Evolutionary conservation across 2,888 invertebrate species (phyloP), one percentile per base, ranked within the genome.

Genomic region (Halictus ligatus): DNA sequence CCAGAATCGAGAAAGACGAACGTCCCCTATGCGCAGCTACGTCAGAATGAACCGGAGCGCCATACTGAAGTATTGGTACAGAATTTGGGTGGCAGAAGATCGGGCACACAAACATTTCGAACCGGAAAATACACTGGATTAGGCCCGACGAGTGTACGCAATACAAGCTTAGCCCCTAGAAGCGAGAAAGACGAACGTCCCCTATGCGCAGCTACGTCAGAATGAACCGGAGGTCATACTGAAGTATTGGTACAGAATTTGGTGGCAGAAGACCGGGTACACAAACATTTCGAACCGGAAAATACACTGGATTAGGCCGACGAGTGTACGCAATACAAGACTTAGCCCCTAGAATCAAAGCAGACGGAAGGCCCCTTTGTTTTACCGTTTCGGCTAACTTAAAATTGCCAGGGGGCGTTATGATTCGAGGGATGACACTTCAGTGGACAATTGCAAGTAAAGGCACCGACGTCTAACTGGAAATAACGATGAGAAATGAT

Each of bases 321-420:
- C 3, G 5, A 48, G 5, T 13, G 5, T 15, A 48, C 48, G 15
- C 48, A 15, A 48, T 48, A 48, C 15, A 4, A 5, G 5, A 48
- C 18, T 50, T 7, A 18, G 50, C 7, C 18, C 7, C 12, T 12
- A 58, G 58, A 58, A 12, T 4, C 58, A 21, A 21, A n/a, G 5
- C 1, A 25, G 25, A 6, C n/a, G 13, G 0, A 60, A 5, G 13
- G 0, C 1, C 1, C 5, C 0, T 2, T 25, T 60, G 1, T 6
- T 13, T 25, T 1, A 5, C 25, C 13, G 13, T n/a, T 6, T 13
- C 60, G 21, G 8, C 0, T 2, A 54, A 54, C 2, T 54, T 21
- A 54, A 21, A 54, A 10, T 21, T 8, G n/a, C 10, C 21, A 21
- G 54, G 21, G 10, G 10, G 3, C 10, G 21, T 54, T 54, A 21